These are phyloP conservation scores for Ceraclea dissimilis DNA, from an alignment of 2,888 invertebrate species.

Conservation along the genomic window DNA sequence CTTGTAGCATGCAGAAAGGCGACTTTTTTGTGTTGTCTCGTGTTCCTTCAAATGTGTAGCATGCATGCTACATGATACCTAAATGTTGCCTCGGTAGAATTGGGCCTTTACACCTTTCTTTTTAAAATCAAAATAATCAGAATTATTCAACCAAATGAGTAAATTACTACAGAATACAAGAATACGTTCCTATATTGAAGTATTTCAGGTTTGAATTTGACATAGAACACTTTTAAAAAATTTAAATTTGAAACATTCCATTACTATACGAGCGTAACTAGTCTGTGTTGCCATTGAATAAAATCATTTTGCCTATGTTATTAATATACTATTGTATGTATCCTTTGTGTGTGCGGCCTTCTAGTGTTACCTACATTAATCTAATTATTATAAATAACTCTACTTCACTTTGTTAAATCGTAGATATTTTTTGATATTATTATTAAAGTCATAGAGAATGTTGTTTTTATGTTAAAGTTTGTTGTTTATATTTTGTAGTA, in stretches of 20 bases:
- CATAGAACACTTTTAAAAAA: too few species aligned
- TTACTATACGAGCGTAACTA: neutral
- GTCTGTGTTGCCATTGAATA: neutral
- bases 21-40: too few species aligned
- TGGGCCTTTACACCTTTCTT: too few species aligned
- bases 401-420: neutral
- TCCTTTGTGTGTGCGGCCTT: conserved; percentile 1
- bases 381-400: neutral
- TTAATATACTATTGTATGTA: neutral
- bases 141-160: too few species aligned
- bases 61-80: too few species aligned
- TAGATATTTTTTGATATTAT: neutral
- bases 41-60: too few species aligned
- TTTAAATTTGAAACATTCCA: neutral
- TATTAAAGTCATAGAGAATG: neutral
- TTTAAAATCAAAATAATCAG: too few species aligned
- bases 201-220: too few species aligned
- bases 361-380: neutral
- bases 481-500: neutral
- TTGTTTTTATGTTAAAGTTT: neutral
- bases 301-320: neutral
- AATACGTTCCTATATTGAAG: too few species aligned
- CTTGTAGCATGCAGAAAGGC: too few species aligned
- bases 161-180: too few species aligned
- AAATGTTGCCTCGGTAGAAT: too few species aligned